These are phyloP conservation scores for Macrobrachium nipponense DNA, from an alignment of 1,140 invertebrate genomes.

Conservation along the genomic window DNA sequence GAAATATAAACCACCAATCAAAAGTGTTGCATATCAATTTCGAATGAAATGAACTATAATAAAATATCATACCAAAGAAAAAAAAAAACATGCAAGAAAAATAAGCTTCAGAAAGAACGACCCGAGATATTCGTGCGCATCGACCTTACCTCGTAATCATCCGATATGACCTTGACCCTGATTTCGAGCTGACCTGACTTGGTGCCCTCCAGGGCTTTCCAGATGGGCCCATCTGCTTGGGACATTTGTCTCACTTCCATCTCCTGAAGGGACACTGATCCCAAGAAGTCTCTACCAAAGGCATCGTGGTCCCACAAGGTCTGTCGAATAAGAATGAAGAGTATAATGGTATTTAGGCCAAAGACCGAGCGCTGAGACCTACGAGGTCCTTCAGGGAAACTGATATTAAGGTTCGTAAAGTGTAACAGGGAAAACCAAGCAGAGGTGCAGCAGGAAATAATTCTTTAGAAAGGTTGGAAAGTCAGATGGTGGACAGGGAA, in stretches of 20 bases:
- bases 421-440: too few species aligned
- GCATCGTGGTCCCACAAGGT: slow-evolving; percentile 55
- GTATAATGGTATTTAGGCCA: too few species aligned
- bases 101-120: background rate
- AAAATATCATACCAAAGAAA: background rate
- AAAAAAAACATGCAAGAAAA: background rate
- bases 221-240: slow-evolving; percentile 23
- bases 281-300: slow-evolving; percentile 50
- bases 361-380: too few species aligned
- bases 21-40: too few species aligned
- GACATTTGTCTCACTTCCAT: slow-evolving; percentile 46
- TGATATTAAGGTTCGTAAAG: too few species aligned
- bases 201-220: slow-evolving; percentile 38
- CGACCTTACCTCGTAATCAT: slow-evolving; percentile 51
- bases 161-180: slow-evolving; percentile 53
- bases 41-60: too few species aligned
- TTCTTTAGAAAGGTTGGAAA: too few species aligned
- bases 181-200: slow-evolving; percentile 49
- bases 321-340: background rate
- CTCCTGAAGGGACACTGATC: slow-evolving; percentile 42
- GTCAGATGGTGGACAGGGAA: too few species aligned
- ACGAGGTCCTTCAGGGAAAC: background rate
- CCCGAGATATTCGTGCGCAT: background rate
- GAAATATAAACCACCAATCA: too few species aligned
- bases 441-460: too few species aligned